Base-by-base conservation (phyloP, 2,113 vertebrate species). In the Archocentrus centrarchus region DNA sequence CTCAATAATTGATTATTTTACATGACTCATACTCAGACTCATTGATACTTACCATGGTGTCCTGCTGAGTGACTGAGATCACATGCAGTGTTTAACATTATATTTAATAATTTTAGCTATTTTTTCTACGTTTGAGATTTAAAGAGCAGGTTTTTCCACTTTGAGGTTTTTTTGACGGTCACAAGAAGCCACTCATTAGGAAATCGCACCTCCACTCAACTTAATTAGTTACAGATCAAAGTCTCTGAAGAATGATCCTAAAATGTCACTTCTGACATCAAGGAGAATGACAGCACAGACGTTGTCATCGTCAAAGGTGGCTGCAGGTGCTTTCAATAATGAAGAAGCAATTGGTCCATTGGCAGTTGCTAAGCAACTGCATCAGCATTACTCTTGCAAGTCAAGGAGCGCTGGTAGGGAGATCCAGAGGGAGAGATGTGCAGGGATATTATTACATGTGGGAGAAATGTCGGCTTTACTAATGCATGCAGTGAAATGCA, bases 291-390 rank as follows among this genome's bases (percentile, higher is more conserved):
- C n/a, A 1, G 61, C 37, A 22, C 75, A 82, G 81, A 37, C 59
- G 32, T 82, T 60, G 60, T 90, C 83, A 85, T 92, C 8, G 37
- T 10, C 84, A 87, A 90, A 91, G 87, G 75, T 86, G 77, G 27
- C 83, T 88, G 84, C 81, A 89, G 89, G 85, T 91, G 82, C 57
- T 92, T 84, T 87, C 64, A 78, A 59, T 91, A 91, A 93, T 90
- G 78, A 84, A 86, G 75, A 91, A 77, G 84, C 76, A 1, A 83
- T 80, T 85, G 84, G 77, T 81, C 89, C 90, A 87, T 93, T 86
- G 90, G 82, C 47, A 66, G 96, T 96, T 96, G 95, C 95, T 93
- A 95, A 88, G 96, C 93, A 96, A 96, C 95, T 87, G 89, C 86
- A 86, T 93, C 88, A 81, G 88, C 79, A 92, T 93, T 91, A 86